Evolutionary conservation across 1,140 invertebrate species (phyloP), one percentile per base, ranked within the genome.

Genomic region (Polypedilum pembai): DNA sequence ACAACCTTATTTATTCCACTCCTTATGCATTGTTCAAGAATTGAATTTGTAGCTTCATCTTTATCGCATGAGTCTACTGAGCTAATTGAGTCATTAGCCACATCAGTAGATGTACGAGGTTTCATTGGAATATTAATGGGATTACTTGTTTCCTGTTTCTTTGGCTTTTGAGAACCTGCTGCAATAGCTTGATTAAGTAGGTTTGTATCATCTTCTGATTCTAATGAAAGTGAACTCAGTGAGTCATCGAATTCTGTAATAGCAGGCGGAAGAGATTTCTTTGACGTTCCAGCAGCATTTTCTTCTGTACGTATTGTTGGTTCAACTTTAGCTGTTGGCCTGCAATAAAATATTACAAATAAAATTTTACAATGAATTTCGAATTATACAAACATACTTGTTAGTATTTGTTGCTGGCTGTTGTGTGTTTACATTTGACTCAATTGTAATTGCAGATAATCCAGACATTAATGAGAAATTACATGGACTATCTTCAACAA

Each of bases 1-100:
- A 76, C 74, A 78, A 78, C 33, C 76, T 83, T 77, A 77, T 79
- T 76, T 80, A 80, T 79, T 76, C 83, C 79, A 78, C 80, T 77
- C 24, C 81, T 76, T 78, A 85, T 94, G 76, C 92, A 94, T 75
- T 94, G 86, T 78, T 94, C 90, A 74, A 95, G 85, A 12, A 95
- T 84, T 73, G 88, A 87, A 78, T 91, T 87, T 33, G 89, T 88
- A 75, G 87, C 84, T 77, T 92, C 90, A 17, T 89, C 88, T 0
- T 89, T 89, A 75, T 89, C 88, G 77, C 89, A 86, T 0, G 88
- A 90, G 78, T 87, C 88, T 76, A 88, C 85, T 8, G 85, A 90
- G 80, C 85, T 88, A 21, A 88, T 83, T 0, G 88, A 90, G 76
- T 88, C 88, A 77, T 86, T 87, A 17, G 79, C 78, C 10, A 78